Evolutionary conservation across 2,797 vertebrate species (phyloP).

Genomic region (Pangasius krempfi): DNA sequence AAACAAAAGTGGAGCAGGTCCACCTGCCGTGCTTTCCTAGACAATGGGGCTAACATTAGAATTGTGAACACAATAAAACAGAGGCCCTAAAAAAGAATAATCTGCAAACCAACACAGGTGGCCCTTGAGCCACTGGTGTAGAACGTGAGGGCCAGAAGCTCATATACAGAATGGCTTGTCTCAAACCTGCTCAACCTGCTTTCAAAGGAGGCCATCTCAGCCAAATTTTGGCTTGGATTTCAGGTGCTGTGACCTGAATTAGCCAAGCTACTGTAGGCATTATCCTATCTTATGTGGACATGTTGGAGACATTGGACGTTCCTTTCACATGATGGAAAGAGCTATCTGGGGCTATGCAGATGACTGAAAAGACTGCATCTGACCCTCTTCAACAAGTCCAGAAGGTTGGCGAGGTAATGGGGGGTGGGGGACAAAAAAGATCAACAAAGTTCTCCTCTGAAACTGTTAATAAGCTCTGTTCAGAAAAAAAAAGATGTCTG

Average conservation of each 20-base stretch:
- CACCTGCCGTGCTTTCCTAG: neutral
- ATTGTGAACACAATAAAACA: neutral
- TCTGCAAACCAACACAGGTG: neutral
- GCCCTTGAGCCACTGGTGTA: neutral
- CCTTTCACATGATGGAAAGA: neutral
- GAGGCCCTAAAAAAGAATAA: neutral
- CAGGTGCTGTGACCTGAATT: neutral
- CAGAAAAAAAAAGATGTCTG: neutral
- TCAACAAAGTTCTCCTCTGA: too few relatives aligned
- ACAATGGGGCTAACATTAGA: neutral
- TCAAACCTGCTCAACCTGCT: slow-evolving; percentile 4
- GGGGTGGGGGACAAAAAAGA: too few relatives aligned
- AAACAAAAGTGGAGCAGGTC: slow-evolving; percentile 12
- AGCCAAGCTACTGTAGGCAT: neutral
- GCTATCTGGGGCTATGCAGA: neutral
- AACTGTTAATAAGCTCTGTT: neutral
- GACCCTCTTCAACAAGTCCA: neutral
- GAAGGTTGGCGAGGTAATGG: neutral
- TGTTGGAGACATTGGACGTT: neutral
- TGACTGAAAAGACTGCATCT: neutral
- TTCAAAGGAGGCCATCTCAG: neutral
- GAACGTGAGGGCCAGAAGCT: neutral
- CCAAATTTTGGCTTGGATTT: neutral
- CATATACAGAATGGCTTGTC: neutral
- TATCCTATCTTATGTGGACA: neutral